These are phyloP conservation scores for Tiphia femorata DNA, from an alignment of 2,888 invertebrate genomes.

Conservation along the genomic window DNA sequence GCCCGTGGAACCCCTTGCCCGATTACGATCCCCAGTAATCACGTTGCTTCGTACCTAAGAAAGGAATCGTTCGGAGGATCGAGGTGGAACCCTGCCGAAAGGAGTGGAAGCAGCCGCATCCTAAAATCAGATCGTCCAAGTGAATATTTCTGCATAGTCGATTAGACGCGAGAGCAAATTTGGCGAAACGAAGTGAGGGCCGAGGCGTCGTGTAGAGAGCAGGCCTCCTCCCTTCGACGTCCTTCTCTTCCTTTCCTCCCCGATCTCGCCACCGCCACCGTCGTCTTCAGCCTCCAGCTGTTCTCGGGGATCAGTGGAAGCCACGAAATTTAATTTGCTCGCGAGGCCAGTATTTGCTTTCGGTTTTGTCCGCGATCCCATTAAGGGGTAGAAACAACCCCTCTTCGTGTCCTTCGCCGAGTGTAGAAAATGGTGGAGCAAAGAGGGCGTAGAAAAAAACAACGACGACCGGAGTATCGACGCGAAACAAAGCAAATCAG, in stretches of 20 bases:
- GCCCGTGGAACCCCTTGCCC: too few species aligned
- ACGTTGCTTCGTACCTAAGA: too few species aligned
- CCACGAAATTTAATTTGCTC: constrained; percentile 23
- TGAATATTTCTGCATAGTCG: constrained; percentile 46
- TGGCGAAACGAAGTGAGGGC: constrained; percentile 3
- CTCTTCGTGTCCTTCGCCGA: not conserved
- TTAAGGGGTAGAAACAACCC: not conserved
- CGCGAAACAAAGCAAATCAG: too few species aligned
- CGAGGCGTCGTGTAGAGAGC: constrained; percentile 7
- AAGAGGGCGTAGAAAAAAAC: too few species aligned
- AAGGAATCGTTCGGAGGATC: too few species aligned
- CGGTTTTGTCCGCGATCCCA: constrained; percentile 10
- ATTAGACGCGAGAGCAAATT: constrained; percentile 31
- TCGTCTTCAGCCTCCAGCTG: too few species aligned
- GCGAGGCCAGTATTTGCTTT: constrained; percentile 17
- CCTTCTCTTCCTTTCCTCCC: not conserved
- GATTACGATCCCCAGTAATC: too few species aligned
- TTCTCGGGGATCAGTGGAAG: constrained; percentile 7
- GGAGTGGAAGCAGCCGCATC: constrained; percentile 14
- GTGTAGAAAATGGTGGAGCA: too few species aligned
- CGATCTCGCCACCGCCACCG: too few species aligned
- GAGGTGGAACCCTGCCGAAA: not conserved
- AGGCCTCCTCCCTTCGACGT: not conserved
- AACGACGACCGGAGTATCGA: too few species aligned
- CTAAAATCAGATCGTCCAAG: constrained; percentile 27